Percentiles rank a stretch among this genome's conserved stretches.
phyloP scores from a whole-genome alignment of 2,113 vertebrate genomes.

The Smithornis capensis region DNA sequence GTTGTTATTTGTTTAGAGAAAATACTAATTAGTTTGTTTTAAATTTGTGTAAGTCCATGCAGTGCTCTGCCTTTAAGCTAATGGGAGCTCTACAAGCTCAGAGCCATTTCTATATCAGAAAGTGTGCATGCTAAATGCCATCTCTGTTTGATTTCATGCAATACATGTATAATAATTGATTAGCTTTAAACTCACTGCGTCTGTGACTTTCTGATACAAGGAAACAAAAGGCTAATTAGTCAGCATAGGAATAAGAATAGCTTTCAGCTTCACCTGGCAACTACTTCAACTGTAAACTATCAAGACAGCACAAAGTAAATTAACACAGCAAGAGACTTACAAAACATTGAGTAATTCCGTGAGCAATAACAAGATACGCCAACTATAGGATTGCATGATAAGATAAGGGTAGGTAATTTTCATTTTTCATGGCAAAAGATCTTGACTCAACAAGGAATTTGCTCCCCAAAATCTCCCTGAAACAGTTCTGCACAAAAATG shows the following conservation, averaged over 20 bases:
- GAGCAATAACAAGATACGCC: not conserved
- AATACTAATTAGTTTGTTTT: not conserved
- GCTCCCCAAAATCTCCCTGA: not conserved
- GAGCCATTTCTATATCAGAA: constrained; percentile 14
- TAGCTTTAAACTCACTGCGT: constrained; percentile 60
- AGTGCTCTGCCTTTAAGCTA: constrained; percentile 23
- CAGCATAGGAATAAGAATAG: constrained; percentile 34
- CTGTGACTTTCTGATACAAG: constrained; percentile 60
- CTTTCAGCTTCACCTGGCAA: constrained; percentile 36
- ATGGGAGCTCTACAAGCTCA: constrained; percentile 52
- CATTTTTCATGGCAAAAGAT: constrained; percentile 18
- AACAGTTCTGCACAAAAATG: constrained; percentile 1
- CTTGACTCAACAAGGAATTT: constrained; percentile 7
- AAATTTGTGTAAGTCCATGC: not conserved
- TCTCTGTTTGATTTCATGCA: constrained; percentile 46
- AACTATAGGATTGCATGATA: not conserved
- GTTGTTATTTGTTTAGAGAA: not conserved
- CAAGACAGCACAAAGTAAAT: constrained; percentile 7
- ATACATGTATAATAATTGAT: constrained; percentile 41
- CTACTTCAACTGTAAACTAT: not conserved
- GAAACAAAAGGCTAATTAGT: constrained; percentile 64
- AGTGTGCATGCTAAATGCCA: constrained; percentile 37
- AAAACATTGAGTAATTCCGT: constrained; percentile 6
- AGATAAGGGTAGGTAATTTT: constrained; percentile 5
- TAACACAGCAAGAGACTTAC: constrained; percentile 16